A percentile compares a stretch with the other conserved stretches of the same genome.
phyloP scores from a whole-genome alignment of 2,797 vertebrate species.

The Syngnathus rostellatus region DNA sequence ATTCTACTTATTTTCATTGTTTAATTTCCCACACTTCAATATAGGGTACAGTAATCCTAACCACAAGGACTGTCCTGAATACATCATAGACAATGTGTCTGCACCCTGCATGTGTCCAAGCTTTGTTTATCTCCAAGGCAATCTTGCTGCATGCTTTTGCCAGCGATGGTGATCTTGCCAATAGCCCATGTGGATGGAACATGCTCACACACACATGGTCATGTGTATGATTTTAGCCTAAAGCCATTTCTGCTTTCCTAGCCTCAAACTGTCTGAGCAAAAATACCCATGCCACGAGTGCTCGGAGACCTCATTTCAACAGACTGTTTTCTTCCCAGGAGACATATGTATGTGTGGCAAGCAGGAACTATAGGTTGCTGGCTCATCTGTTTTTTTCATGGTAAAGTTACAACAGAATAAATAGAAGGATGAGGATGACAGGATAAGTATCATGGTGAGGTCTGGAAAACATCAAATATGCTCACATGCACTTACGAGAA shows the following conservation, averaged over 20 bases:
- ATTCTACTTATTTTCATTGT: neutral
- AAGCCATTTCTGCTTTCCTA: conserved; percentile 37
- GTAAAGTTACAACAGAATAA: neutral
- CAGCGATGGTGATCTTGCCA: conserved; percentile 26
- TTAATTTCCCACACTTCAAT: neutral
- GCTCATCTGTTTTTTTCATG: conserved; percentile 23
- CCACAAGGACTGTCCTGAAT: neutral
- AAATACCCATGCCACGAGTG: conserved; percentile 56
- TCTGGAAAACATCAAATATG: neutral
- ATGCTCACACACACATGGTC: conserved; percentile 9
- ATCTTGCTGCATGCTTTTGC: neutral
- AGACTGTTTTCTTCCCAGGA: conserved; percentile 37
- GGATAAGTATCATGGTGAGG: neutral
- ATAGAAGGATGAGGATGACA: neutral
- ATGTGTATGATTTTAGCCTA: conserved; percentile 5
- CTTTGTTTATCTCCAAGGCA: neutral
- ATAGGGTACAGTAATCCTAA: neutral
- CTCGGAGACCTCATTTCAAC: conserved; percentile 59
- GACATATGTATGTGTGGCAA: conserved; percentile 3
- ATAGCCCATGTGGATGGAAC: conserved; percentile 25
- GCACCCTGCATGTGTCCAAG: neutral
- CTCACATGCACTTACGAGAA: neutral
- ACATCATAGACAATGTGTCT: neutral
- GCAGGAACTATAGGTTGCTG: conserved; percentile 33
- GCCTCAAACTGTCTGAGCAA: conserved; percentile 60